A percentile compares a stretch with the other conserved stretches of the same genome.
Conservation (phyloP, 2,113 vertebrate species). For the Numida meleagris region DNA sequence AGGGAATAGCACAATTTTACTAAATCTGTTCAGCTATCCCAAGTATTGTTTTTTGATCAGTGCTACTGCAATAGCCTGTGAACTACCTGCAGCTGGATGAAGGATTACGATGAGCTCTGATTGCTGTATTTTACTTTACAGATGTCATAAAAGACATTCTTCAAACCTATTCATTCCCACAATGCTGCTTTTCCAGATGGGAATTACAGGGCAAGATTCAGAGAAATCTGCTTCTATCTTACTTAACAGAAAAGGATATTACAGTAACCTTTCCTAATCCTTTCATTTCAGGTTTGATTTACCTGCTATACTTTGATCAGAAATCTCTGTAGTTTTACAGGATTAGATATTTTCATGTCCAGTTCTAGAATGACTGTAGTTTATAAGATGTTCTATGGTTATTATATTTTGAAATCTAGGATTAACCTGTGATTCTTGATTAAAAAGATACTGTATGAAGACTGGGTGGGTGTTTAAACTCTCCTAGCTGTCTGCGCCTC, state of each 20-base stretch:
- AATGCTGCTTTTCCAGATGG: slow-evolving; percentile 79
- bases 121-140: slow-evolving; percentile 68
- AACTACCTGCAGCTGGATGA: slow-evolving; percentile 60
- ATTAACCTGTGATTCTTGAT: slow-evolving; percentile 86
- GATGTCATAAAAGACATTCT: slow-evolving; percentile 72
- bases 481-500: background rate
- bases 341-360: slow-evolving; percentile 86
- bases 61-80: background rate
- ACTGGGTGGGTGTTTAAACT: slow-evolving; percentile 10
- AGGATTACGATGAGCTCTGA: slow-evolving; percentile 57
- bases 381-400: slow-evolving; percentile 63
- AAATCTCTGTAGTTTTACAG: slow-evolving; percentile 85
- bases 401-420: slow-evolving; percentile 81
- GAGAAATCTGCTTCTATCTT: slow-evolving; percentile 93
- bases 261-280: slow-evolving; percentile 86
- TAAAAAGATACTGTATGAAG: slow-evolving; percentile 74
- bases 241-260: slow-evolving; percentile 81
- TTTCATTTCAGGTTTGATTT: slow-evolving; percentile 87
- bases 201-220: slow-evolving; percentile 79
- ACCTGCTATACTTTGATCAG: slow-evolving; percentile 85
- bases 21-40: background rate
- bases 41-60: background rate
- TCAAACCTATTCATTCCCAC: slow-evolving; percentile 68
- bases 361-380: slow-evolving; percentile 84
- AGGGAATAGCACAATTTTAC: background rate